Evolutionary conservation across 2,113 vertebrate genomes (phyloP), one percentile per base, ranked within the genome.

Genomic region (Lepus timidus): DNA sequence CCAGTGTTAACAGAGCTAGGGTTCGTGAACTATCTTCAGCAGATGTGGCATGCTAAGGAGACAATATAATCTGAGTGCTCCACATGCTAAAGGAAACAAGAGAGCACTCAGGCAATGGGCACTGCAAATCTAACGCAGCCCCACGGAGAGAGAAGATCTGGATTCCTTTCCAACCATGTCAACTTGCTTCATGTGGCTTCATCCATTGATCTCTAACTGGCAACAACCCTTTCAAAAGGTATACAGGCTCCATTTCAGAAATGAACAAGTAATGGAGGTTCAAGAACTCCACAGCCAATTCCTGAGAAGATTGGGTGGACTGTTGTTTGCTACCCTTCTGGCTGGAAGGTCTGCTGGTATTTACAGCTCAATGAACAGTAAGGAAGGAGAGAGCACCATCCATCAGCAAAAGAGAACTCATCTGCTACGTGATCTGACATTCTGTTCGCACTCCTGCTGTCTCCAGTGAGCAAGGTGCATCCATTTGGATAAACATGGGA

Each of bases 291-390:
- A 97, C 82, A 96, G 93, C 96, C 95, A 96, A 86, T 91, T 90
- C 39, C 33, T 44, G 6, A 97, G 92, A 93, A 96, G 87, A 95
- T 73, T 95, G 68, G 96, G 96, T 84, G 61, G 79, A 89, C 89
- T 88, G 64, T 85, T 88, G 64, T 94, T 93, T 93, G 81, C 80
- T 93, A 88, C 94, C 97, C 88, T 94, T 96, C 96, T 88, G 91
- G 91, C 91, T 97, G 90, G 97, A 97, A 97, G 80, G 68, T 95
- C 97, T 97, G 98, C 97, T 96, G 97, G 96, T 97, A 96, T 97
- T 98, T 97, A 97, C 97, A 98, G 92, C 90, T 95, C 92, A 96
- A 93, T 96, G 96, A 98, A 97, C 96, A 97, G 97, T 92, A 96
- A 95, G 96, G 73, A 79, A 67, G 73, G 82, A 96, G 95, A 97